Conservation (phyloP, 2,797 vertebrate species). For the Mus spretus region DNA sequence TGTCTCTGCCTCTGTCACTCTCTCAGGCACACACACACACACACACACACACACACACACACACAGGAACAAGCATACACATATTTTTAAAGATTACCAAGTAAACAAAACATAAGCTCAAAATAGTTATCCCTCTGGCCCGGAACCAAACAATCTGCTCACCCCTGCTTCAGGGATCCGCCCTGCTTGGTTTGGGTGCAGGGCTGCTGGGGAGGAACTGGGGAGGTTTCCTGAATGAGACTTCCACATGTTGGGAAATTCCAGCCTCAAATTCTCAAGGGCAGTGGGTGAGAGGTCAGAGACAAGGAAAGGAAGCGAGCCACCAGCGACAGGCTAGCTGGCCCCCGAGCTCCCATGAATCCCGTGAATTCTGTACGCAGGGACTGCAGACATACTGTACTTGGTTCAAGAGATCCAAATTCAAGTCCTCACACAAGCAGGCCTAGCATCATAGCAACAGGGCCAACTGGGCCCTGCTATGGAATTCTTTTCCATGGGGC, state of each 20-base stretch:
- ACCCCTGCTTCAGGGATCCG: no score
- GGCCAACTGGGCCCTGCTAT: not conserved
- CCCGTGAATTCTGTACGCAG: not conserved
- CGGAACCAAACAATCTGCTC: not conserved
- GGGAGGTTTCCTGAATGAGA: not conserved
- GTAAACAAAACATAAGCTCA: not conserved
- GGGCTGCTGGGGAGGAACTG: not conserved
- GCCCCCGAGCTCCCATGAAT: not conserved
- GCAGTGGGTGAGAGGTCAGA: not conserved
- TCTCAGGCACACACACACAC: not conserved
- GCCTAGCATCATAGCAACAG: rapidly evolving
- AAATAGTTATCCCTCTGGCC: not conserved
- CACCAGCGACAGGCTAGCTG: not conserved
- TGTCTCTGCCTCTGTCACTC: no score
- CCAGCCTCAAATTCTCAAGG: not conserved
- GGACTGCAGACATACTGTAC: not conserved
- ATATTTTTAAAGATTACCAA: not conserved
- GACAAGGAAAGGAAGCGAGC: not conserved
- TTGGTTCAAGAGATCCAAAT: not conserved
- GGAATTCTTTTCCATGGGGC: not conserved
- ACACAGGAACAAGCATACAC: not conserved
- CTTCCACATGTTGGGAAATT: not conserved
- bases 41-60: not conserved
- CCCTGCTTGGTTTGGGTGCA: rapidly evolving
- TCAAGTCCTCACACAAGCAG: not conserved